These are phyloP conservation scores for Leistus spinibarbis DNA, from an alignment of 2,888 invertebrate genomes.

Conservation along the genomic window DNA sequence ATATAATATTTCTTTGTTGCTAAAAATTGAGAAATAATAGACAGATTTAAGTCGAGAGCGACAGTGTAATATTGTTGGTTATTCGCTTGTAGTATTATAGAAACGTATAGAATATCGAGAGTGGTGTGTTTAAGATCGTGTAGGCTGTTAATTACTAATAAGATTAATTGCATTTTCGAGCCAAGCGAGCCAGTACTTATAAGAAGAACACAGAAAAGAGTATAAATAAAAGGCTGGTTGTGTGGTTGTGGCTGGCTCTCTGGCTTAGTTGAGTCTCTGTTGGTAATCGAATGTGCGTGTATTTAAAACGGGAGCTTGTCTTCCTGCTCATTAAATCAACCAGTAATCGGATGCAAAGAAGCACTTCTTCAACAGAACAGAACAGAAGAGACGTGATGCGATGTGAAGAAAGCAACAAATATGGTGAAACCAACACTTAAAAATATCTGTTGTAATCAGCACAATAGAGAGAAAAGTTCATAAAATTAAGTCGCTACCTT, in stretches of 20 bases:
- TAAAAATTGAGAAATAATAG: no score
- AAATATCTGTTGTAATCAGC: no score
- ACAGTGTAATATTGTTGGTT: background rate
- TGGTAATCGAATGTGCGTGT: background rate
- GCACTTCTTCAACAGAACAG: background rate
- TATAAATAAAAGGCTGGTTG: background rate
- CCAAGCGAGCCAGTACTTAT: background rate
- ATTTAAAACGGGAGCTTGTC: background rate
- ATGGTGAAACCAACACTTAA: background rate
- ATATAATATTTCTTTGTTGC: no score
- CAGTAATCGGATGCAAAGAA: background rate
- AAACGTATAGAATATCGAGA: background rate
- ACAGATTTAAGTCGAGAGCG: background rate
- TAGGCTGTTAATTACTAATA: background rate
- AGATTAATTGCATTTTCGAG: background rate
- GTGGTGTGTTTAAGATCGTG: background rate
- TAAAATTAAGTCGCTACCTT: no score
- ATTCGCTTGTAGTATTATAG: background rate
- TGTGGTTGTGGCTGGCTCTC: no score
- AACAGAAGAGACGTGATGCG: no score
- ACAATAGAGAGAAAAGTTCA: no score
- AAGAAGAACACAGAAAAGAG: background rate
- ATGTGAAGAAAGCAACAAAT: background rate
- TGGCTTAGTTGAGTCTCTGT: background rate
- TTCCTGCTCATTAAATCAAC: conserved; percentile 10